These are phyloP conservation scores for Rhyzopertha dominica DNA, from an alignment of 1,140 invertebrate genomes.

Conservation along the genomic window DNA sequence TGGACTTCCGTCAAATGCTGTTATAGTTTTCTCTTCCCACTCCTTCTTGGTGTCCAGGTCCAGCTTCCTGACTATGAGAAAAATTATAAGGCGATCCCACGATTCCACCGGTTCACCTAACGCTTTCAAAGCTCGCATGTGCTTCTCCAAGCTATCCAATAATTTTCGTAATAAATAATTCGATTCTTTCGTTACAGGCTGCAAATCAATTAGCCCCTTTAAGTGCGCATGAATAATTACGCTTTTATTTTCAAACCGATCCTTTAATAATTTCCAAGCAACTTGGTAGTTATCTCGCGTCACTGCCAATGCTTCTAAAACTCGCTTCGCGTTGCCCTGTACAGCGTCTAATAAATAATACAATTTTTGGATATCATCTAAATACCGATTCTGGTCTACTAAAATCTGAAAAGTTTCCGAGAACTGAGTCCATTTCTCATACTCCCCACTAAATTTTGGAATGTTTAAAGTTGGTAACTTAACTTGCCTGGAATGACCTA, in stretches of 20 bases:
- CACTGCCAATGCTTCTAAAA: slow-evolving; percentile 8
- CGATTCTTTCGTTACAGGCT: slow-evolving; percentile 18
- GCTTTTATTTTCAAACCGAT: slow-evolving; percentile 8
- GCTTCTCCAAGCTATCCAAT: slow-evolving; percentile 16
- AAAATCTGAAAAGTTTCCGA: slow-evolving; percentile 5
- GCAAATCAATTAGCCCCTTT: slow-evolving; percentile 10
- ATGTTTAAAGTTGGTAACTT: slow-evolving; percentile 9
- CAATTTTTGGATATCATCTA: slow-evolving; percentile 10
- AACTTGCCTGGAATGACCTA: no score
- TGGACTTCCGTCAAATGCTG: no score
- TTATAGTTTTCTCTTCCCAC: no score
- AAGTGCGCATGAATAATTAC: neutral
- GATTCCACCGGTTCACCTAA: slow-evolving; percentile 20
- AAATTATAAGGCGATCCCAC: slow-evolving; percentile 23
- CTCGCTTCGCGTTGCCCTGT: slow-evolving; percentile 3
- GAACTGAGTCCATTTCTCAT: slow-evolving; percentile 12
- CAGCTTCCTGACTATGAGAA: slow-evolving; percentile 19
- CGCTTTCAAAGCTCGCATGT: slow-evolving; percentile 21
- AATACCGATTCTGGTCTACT: slow-evolving; percentile 1
- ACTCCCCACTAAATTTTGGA: slow-evolving; percentile 14
- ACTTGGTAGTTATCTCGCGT: slow-evolving; percentile 4
- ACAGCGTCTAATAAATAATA: slow-evolving; percentile 6
- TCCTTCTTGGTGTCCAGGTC: slow-evolving; percentile 16
- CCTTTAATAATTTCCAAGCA: slow-evolving; percentile 8
- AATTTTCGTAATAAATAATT: slow-evolving; percentile 12